phyloP scores from a whole-genome alignment of 1,140 invertebrate genomes.

The Bombus vancouverensis region DNA sequence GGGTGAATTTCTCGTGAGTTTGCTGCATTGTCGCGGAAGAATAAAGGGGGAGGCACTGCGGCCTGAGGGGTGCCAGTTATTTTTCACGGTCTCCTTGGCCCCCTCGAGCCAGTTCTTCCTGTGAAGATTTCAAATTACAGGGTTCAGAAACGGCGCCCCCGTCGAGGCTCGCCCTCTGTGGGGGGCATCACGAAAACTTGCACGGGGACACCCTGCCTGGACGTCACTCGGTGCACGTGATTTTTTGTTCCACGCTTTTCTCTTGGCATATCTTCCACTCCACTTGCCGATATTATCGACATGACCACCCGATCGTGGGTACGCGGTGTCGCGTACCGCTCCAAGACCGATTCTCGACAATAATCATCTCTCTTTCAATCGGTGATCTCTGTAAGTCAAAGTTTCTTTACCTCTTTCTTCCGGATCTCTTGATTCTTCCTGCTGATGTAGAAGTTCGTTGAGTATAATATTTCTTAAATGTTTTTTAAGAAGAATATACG shows the following conservation, averaged over 20 bases:
- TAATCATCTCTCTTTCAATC: not conserved
- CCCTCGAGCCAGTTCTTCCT: slow-evolving; percentile 61
- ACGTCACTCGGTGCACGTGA: slow-evolving; percentile 23
- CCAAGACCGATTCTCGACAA: not conserved
- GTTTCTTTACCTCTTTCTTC: not conserved
- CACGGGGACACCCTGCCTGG: slow-evolving; percentile 69
- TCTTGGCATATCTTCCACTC: slow-evolving; percentile 66
- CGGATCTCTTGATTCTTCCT: too few species aligned
- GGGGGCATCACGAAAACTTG: slow-evolving; percentile 69
- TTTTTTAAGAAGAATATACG: too few species aligned
- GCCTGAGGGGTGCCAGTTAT: slow-evolving; percentile 68
- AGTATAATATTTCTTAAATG: too few species aligned
- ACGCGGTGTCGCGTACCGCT: slow-evolving; percentile 33
- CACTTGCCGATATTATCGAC: slow-evolving; percentile 75
- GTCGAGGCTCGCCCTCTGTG: slow-evolving; percentile 57
- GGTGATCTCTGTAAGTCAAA: not conserved
- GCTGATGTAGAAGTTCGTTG: too few species aligned
- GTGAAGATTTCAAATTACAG: slow-evolving; percentile 82
- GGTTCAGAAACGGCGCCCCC: slow-evolving; percentile 64
- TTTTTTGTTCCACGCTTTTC: slow-evolving; percentile 61
- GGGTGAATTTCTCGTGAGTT: slow-evolving; percentile 82
- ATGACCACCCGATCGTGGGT: slow-evolving; percentile 78
- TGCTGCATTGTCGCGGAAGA: slow-evolving; percentile 79
- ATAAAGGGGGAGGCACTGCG: slow-evolving; percentile 80
- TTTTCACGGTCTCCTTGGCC: slow-evolving; percentile 36